phyloP scores from a whole-genome alignment of 2,888 invertebrate species.

The Cantharis rustica region DNA sequence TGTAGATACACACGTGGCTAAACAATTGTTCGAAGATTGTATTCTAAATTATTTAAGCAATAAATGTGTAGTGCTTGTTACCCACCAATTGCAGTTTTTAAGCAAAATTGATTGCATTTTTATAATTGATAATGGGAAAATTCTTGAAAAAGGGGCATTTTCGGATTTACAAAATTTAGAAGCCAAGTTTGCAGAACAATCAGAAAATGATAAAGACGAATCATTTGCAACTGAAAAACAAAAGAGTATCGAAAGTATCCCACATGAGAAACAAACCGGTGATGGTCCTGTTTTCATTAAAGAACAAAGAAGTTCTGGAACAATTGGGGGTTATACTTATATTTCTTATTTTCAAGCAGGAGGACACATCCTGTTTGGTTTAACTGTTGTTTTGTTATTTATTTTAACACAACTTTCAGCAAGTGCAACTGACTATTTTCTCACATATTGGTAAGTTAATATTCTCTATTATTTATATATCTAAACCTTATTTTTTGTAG shows the following conservation, averaged over 20 bases:
- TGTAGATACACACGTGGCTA: slow-evolving; percentile 84
- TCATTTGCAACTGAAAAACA: neutral
- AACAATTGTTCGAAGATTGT: slow-evolving; percentile 81
- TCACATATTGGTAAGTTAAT: slow-evolving; percentile 70
- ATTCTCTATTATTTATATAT: neutral
- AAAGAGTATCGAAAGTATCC: slow-evolving; percentile 42
- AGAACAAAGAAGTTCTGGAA: slow-evolving; percentile 68
- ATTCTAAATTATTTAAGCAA: slow-evolving; percentile 64
- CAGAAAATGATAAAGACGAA: slow-evolving; percentile 40
- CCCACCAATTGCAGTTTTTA: slow-evolving; percentile 70
- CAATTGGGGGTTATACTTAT: slow-evolving; percentile 61
- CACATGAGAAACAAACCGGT: slow-evolving; percentile 35
- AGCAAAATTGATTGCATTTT: slow-evolving; percentile 60
- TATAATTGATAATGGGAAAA: slow-evolving; percentile 60
- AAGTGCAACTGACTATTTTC: slow-evolving; percentile 78
- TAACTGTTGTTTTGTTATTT: slow-evolving; percentile 66
- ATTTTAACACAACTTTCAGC: slow-evolving; percentile 70
- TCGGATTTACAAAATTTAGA: slow-evolving; percentile 71
- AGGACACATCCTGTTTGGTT: slow-evolving; percentile 67
- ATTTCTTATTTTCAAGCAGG: slow-evolving; percentile 74
- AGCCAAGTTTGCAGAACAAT: slow-evolving; percentile 66
- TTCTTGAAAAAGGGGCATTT: slow-evolving; percentile 67
- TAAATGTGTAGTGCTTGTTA: slow-evolving; percentile 73
- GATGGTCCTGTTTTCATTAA: slow-evolving; percentile 47
- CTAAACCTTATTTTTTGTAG: slow-evolving; percentile 36